These are phyloP conservation scores for Onychorhynchus coronatus DNA, from an alignment of 2,113 vertebrate species.

Conservation along the genomic window DNA sequence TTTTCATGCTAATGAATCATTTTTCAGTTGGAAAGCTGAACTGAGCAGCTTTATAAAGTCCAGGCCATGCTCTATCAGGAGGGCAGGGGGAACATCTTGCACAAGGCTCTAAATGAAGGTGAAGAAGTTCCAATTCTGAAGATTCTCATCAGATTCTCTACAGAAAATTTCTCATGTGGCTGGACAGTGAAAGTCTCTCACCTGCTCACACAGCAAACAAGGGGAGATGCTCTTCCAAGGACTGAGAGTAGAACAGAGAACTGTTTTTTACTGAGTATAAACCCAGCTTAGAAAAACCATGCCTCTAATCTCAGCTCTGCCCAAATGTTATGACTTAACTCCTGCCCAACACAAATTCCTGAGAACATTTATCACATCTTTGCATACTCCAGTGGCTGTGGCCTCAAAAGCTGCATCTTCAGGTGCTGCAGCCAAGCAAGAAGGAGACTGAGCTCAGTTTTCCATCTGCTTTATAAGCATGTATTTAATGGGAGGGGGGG, in stretches of 20 bases:
- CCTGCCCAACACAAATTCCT: background rate
- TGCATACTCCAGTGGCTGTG: background rate
- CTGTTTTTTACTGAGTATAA: background rate
- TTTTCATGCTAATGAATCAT: background rate
- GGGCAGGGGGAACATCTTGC: background rate
- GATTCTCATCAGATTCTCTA: background rate
- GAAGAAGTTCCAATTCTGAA: background rate
- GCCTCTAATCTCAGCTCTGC: background rate
- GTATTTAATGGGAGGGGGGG: background rate
- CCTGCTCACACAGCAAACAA: background rate
- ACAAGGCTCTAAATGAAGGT: background rate
- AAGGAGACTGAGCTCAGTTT: background rate
- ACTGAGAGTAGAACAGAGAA: background rate
- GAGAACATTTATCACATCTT: background rate
- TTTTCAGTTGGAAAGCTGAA: background rate
- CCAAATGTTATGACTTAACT: background rate
- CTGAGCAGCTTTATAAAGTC: background rate
- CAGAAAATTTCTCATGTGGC: background rate
- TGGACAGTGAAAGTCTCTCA: background rate
- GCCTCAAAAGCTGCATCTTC: background rate
- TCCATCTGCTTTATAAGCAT: background rate
- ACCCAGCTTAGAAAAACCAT: background rate
- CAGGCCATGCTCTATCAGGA: background rate
- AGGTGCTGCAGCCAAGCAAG: background rate
- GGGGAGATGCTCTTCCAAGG: background rate